Conservation (phyloP, 2,888 invertebrate genomes). For the Oxytorus armatus region DNA sequence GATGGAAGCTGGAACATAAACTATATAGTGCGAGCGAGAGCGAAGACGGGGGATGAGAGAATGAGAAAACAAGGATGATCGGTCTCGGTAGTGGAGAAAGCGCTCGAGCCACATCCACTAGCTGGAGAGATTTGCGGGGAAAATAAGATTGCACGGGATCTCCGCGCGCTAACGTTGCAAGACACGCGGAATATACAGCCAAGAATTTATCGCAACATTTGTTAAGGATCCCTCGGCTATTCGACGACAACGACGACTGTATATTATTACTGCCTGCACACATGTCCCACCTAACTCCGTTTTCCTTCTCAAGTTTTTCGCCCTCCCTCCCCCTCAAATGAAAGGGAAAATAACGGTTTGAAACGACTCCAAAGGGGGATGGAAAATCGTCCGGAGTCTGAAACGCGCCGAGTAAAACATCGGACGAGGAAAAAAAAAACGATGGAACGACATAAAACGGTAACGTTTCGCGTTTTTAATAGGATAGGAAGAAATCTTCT, state of each 20-base stretch:
- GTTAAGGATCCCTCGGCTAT: slow-evolving; percentile 41
- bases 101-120: no score
- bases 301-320: slow-evolving; percentile 41
- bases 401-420: slow-evolving; percentile 70
- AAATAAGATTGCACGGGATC: slow-evolving; percentile 63
- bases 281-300: slow-evolving; percentile 53
- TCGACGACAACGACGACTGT: not conserved
- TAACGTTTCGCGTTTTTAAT: slow-evolving; percentile 77
- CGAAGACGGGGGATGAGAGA: slow-evolving; percentile 18
- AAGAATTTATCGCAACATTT: slow-evolving; percentile 51
- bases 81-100: slow-evolving; percentile 33
- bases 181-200: slow-evolving; percentile 38
- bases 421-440: slow-evolving; percentile 45
- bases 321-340: not conserved
- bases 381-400: slow-evolving; percentile 56
- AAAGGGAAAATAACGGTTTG: slow-evolving; percentile 58
- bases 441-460: slow-evolving; percentile 71
- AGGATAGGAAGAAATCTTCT: slow-evolving; percentile 74
- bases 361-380: slow-evolving; percentile 50
- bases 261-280: slow-evolving; percentile 23
- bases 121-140: slow-evolving; percentile 6
- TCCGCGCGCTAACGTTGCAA: slow-evolving; percentile 29
- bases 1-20: slow-evolving; percentile 61
- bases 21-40: slow-evolving; percentile 50
- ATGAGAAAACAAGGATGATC: slow-evolving; percentile 52